Conservation (phyloP, 2,797 vertebrate genomes). For the Poeciliopsis turneri region DNA sequence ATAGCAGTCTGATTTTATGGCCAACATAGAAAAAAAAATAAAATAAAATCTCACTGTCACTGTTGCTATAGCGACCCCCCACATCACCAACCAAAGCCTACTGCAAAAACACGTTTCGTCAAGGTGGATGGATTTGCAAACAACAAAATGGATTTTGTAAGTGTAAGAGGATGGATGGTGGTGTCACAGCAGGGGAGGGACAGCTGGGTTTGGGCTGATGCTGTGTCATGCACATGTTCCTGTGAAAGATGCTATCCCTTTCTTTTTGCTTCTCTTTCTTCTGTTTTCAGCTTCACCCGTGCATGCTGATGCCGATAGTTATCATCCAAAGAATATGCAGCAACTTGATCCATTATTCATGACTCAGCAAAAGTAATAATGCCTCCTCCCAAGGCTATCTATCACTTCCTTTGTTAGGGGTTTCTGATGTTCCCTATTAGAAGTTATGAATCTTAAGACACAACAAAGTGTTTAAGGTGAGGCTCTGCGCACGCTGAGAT, state of each 20-base stretch:
- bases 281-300: slow-evolving; percentile 31
- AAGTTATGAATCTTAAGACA: slow-evolving; percentile 43
- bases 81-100: slow-evolving; percentile 17
- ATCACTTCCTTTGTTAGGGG: slow-evolving; percentile 35
- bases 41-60: slow-evolving; percentile 4
- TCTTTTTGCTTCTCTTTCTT: slow-evolving; percentile 17
- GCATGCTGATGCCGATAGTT: slow-evolving; percentile 32
- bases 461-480: slow-evolving; percentile 33
- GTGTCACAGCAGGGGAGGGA: slow-evolving; percentile 11
- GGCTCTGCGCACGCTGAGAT: slow-evolving; percentile 19
- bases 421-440: slow-evolving; percentile 51
- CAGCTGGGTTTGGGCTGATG: background rate
- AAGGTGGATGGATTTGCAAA: slow-evolving; percentile 53
- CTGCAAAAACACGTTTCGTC: slow-evolving; percentile 31
- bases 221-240: background rate
- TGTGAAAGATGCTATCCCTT: slow-evolving; percentile 40
- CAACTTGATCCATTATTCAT: slow-evolving; percentile 70
- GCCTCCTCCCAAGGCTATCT: slow-evolving; percentile 33
- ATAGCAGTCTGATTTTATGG: slow-evolving; percentile 21
- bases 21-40: slow-evolving; percentile 20
- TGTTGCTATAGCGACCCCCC: slow-evolving; percentile 45
- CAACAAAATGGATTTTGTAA: slow-evolving; percentile 25
- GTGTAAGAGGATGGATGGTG: slow-evolving; percentile 20
- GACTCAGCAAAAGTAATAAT: slow-evolving; percentile 71
- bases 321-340: slow-evolving; percentile 61